These are phyloP conservation scores for Acromyrmex heyeri DNA, from an alignment of 1,140 invertebrate species.

Conservation along the genomic window DNA sequence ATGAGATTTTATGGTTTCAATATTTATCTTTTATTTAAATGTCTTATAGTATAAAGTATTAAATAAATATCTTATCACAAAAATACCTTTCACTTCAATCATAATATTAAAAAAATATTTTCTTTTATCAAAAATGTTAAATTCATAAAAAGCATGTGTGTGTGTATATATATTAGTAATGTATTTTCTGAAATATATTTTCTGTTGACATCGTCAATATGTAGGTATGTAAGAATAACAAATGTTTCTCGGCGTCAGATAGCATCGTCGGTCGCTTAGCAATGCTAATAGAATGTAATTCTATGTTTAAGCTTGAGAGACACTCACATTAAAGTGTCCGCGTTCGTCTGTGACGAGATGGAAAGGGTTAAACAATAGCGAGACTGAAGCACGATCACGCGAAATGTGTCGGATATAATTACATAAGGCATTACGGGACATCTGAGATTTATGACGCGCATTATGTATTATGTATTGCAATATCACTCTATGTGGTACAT, in stretches of 20 bases:
- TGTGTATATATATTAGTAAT: background rate
- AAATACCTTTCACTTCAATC: background rate
- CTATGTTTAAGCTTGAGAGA: conserved; percentile 4
- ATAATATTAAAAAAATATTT: background rate
- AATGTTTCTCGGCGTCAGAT: background rate
- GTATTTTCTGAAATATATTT: conserved; percentile 2
- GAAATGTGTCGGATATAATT: conserved; percentile 52
- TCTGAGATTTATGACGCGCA: conserved; percentile 41
- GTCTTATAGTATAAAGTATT: background rate
- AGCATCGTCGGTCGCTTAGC: conserved; percentile 21
- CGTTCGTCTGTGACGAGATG: background rate
- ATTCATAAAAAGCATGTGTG: background rate
- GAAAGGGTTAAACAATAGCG: conserved; percentile 51
- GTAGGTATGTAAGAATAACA: background rate
- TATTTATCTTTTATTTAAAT: background rate
- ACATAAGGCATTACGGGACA: conserved; percentile 50
- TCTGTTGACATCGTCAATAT: background rate
- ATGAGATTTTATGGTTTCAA: background rate
- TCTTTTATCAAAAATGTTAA: background rate
- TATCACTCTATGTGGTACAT: conserved; percentile 34
- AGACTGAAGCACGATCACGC: conserved; percentile 29
- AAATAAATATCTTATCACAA: background rate
- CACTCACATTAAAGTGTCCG: conserved; percentile 29
- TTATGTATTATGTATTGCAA: conserved; percentile 49
- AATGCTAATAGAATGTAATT: conserved; percentile 55